A percentile compares a stretch with the other conserved stretches of the same genome.
These are phyloP conservation scores for Coturnix japonica DNA, from an alignment of 2,113 vertebrate species.

Conservation along the genomic window DNA sequence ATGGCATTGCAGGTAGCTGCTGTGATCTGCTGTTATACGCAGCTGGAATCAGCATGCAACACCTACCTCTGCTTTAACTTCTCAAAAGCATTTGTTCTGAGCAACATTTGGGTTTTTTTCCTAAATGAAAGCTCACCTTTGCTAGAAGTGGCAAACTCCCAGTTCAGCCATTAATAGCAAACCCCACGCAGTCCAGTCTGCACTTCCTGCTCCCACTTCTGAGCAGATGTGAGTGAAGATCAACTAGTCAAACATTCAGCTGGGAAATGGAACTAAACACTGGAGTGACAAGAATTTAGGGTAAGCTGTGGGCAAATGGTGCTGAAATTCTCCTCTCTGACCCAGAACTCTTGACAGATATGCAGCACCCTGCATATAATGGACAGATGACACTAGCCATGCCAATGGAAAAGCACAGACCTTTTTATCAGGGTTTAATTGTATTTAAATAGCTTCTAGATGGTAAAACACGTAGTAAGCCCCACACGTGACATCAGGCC, in stretches of 20 bases:
- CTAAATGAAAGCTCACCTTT: background rate
- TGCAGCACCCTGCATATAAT: rapidly evolving
- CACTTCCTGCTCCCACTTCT: background rate
- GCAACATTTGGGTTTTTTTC: background rate
- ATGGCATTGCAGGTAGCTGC: background rate
- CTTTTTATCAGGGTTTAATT: background rate
- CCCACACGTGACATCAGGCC: background rate
- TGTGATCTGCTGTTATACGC: rapidly evolving
- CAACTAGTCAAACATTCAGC: background rate
- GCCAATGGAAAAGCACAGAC: background rate
- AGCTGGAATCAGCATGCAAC: background rate
- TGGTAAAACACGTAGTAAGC: background rate
- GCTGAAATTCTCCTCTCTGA: background rate
- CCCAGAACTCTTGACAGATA: background rate
- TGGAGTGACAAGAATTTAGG: background rate
- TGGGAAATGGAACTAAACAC: background rate
- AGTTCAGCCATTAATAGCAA: background rate
- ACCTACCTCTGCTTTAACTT: background rate
- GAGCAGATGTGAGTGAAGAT: background rate
- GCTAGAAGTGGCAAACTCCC: background rate
- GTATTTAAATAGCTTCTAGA: background rate
- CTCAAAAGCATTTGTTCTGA: background rate
- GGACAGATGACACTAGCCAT: background rate
- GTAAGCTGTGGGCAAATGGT: background rate
- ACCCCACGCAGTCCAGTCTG: background rate